A percentile compares a stretch with the other conserved stretches of the same genome.
Conservation (phyloP, 2,797 vertebrate species). For the Parauchenoglanis ngamensis region DNA sequence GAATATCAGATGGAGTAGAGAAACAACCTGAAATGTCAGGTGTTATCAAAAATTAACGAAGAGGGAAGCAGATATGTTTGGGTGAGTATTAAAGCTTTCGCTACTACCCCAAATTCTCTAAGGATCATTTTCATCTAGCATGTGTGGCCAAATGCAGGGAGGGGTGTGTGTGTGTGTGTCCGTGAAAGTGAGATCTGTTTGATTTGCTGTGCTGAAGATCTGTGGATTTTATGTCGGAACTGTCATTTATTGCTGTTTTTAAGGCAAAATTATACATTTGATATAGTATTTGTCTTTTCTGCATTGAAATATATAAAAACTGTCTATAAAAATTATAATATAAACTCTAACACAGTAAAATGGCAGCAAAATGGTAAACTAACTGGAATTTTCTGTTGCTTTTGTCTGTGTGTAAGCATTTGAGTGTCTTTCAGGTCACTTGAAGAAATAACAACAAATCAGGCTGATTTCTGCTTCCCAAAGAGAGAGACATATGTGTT, state of each 20-base stretch:
- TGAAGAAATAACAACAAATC: background rate
- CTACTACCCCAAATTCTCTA: conserved; percentile 12
- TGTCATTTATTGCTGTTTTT: background rate
- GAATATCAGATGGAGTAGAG: conserved; percentile 44
- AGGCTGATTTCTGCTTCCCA: background rate
- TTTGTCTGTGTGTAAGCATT: conserved; percentile 5
- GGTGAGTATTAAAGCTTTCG: conserved; percentile 45
- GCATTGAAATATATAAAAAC: background rate
- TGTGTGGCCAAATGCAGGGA: conserved; percentile 1
- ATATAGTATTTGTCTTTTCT: background rate
- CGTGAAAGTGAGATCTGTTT: conserved; percentile 15
- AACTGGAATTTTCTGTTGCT: conserved; percentile 11
- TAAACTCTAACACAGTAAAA: background rate
- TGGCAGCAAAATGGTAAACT: background rate
- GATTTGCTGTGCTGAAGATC: background rate
- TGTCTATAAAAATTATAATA: background rate
- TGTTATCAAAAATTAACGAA: background rate
- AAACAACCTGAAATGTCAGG: conserved; percentile 9
- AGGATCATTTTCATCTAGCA: conserved; percentile 27
- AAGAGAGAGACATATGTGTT: background rate
- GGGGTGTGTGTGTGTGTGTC: background rate
- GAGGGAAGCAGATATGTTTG: background rate
- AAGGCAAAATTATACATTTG: background rate
- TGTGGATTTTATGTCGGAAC: background rate
- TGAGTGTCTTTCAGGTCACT: conserved; percentile 19